A percentile compares a stretch with the other conserved stretches of the same genome.
Evolutionary conservation across 2,113 vertebrate species (phyloP).

Genomic region (Orthochromis malagaraziensis): DNA sequence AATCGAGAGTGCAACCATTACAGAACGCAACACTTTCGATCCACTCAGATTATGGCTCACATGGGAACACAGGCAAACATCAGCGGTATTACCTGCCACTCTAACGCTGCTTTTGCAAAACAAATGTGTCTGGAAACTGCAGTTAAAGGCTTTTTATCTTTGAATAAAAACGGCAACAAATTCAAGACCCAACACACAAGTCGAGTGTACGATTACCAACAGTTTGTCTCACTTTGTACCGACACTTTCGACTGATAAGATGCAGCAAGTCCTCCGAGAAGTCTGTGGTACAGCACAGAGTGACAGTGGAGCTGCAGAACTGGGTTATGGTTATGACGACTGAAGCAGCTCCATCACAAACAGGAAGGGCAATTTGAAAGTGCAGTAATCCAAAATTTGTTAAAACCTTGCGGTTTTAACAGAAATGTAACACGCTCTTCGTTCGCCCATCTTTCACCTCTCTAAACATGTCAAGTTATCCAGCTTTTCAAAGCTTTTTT

Average conservation of each 20-base stretch:
- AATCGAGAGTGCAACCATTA: background rate
- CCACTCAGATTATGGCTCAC: background rate
- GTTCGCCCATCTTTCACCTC: background rate
- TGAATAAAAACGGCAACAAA: slow-evolving; percentile 43
- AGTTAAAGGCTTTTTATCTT: slow-evolving; percentile 18
- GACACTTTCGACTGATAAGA: background rate
- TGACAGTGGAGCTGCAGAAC: background rate
- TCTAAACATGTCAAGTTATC: background rate
- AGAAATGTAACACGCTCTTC: background rate
- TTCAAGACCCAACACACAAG: background rate
- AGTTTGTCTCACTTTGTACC: slow-evolving; percentile 13
- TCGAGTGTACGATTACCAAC: background rate
- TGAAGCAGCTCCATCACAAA: background rate
- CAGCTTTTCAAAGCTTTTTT: background rate
- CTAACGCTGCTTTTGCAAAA: background rate
- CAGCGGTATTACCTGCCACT: slow-evolving; percentile 7
- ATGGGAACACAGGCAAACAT: background rate
- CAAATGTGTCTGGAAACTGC: slow-evolving; percentile 19
- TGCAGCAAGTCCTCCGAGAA: background rate
- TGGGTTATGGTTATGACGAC: background rate
- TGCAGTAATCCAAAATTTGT: background rate
- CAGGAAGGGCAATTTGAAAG: background rate
- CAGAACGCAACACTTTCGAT: background rate
- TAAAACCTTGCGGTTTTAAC: background rate
- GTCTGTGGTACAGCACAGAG: background rate